Conservation (phyloP, 2,113 vertebrate species). For the Syngnathoides biaculeatus region DNA sequence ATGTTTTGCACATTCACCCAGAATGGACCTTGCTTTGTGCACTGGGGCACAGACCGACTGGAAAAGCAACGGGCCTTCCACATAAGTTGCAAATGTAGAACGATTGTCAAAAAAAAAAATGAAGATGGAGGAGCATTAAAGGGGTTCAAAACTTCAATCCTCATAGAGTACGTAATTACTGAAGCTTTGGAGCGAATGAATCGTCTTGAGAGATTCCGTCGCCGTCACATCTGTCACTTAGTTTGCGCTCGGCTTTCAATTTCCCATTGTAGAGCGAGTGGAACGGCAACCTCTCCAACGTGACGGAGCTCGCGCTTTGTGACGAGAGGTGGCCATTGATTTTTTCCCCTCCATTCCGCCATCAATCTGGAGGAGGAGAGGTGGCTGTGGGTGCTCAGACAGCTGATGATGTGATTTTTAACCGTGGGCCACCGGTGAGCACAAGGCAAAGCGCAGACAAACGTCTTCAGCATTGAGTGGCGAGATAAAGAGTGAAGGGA, state of each 20-base stretch:
- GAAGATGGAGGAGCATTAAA: no score
- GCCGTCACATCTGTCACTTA: constrained; percentile 55
- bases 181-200: constrained; percentile 43
- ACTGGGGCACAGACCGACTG: background rate
- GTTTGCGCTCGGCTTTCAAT: constrained; percentile 61
- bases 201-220: constrained; percentile 46
- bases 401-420: constrained; percentile 77
- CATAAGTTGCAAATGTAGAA: background rate
- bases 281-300: constrained; percentile 71
- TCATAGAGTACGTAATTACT: constrained; percentile 1
- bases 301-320: constrained; percentile 69
- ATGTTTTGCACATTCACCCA: no score
- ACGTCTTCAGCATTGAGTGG: constrained; percentile 49
- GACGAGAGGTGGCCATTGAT: constrained; percentile 76
- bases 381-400: constrained; percentile 64
- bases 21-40: background rate
- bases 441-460: constrained; percentile 46
- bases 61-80: background rate
- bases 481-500: constrained; percentile 62
- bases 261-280: constrained; percentile 37
- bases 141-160: background rate
- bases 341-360: constrained; percentile 73
- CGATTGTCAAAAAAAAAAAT: background rate
- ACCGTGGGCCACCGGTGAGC: constrained; percentile 59
- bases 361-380: constrained; percentile 73